phyloP scores from a whole-genome alignment of 2,888 invertebrate species.

The Brachypterus glaber region DNA sequence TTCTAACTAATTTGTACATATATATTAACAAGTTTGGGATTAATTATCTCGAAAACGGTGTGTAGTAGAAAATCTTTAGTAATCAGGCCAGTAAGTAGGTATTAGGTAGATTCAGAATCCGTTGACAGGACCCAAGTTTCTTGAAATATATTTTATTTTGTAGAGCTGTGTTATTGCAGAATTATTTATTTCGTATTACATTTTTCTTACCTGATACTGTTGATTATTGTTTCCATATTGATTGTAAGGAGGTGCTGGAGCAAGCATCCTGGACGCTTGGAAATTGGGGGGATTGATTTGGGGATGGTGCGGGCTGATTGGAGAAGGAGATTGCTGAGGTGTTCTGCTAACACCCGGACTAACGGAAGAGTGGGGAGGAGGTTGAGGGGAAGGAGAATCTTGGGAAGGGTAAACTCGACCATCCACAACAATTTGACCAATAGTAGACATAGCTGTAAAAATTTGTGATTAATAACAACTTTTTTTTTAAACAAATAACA shows the following conservation, averaged over 20 bases:
- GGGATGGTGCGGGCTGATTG: constrained; percentile 28
- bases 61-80: too few relatives aligned
- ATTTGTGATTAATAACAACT: neutral
- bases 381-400: constrained; percentile 30
- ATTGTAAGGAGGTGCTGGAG: constrained; percentile 23
- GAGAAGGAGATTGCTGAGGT: constrained; percentile 36
- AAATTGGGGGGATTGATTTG: constrained; percentile 22
- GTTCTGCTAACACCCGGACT: constrained; percentile 37
- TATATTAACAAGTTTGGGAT: too few relatives aligned
- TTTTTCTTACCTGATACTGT: too few relatives aligned
- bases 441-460: constrained; percentile 58
- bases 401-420: constrained; percentile 63
- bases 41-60: too few relatives aligned
- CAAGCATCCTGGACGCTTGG: constrained; percentile 17
- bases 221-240: too few relatives aligned
- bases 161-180: too few relatives aligned
- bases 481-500: constrained; percentile 5
- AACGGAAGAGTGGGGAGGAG: constrained; percentile 31
- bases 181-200: too few relatives aligned
- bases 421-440: constrained; percentile 76
- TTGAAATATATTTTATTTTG: too few relatives aligned
- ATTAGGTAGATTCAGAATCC: too few relatives aligned
- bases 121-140: too few relatives aligned
- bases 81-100: too few relatives aligned
- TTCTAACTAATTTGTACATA: too few relatives aligned